A percentile compares a stretch with the other conserved stretches of the same genome.
Evolutionary conservation across 2,888 invertebrate species (phyloP).

Genomic region (Chymomyza fuscimana): DNA sequence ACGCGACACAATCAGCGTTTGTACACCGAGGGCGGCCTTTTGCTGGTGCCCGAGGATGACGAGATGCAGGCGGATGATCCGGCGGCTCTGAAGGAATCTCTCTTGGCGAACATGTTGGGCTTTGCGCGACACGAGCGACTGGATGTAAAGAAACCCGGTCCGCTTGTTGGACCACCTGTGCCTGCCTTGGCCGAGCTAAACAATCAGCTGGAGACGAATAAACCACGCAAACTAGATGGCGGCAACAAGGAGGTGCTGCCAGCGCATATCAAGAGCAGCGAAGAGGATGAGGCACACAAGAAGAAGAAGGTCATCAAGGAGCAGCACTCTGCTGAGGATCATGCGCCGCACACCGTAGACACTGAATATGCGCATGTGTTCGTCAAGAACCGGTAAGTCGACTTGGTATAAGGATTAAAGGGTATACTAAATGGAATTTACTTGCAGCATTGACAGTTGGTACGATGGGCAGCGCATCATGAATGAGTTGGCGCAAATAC

Average conservation of each 20-base stretch:
- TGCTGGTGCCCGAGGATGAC: constrained; percentile 79
- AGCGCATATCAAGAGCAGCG: constrained; percentile 74
- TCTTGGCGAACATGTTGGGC: constrained; percentile 84
- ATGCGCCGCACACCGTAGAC: constrained; percentile 85
- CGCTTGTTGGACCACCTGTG: constrained; percentile 82
- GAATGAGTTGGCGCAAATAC: constrained; percentile 84
- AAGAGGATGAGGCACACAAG: constrained; percentile 69
- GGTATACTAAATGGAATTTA: background rate
- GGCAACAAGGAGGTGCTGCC: constrained; percentile 77
- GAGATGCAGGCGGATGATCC: constrained; percentile 50
- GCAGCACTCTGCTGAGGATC: constrained; percentile 80
- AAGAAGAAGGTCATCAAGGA: constrained; percentile 77
- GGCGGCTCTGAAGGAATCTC: constrained; percentile 47
- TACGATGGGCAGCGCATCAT: constrained; percentile 87
- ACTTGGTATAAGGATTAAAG: background rate
- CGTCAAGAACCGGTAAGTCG: constrained; percentile 85
- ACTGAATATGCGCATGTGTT: constrained; percentile 89
- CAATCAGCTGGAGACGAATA: constrained; percentile 59
- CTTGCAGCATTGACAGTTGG: constrained; percentile 83
- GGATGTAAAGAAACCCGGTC: constrained; percentile 97
- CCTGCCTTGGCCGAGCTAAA: constrained; percentile 50
- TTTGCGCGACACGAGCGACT: constrained; percentile 93
- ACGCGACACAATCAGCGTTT: constrained; percentile 72
- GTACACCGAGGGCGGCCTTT: constrained; percentile 84
- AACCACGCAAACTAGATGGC: constrained; percentile 40